Evolutionary conservation across 2,888 invertebrate species (phyloP).

Genomic region (Carterocephalus palaemon): DNA sequence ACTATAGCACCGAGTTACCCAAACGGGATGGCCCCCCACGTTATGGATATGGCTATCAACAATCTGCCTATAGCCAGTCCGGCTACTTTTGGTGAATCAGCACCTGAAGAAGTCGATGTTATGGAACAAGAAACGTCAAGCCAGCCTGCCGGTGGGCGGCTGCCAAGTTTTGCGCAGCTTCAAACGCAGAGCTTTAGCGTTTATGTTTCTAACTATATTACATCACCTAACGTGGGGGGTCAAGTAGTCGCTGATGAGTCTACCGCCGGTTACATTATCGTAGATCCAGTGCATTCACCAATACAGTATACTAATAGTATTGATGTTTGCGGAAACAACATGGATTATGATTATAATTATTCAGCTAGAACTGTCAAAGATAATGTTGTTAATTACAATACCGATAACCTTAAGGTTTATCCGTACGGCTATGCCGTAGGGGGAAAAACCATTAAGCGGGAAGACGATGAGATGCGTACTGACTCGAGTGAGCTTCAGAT

Average conservation of each 20-base stretch:
- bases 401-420: constrained; percentile 57
- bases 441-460: constrained; percentile 67
- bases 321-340: constrained; percentile 52
- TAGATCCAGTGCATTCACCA: constrained; percentile 62
- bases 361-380: constrained; percentile 59
- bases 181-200: constrained; percentile 79
- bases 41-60: constrained; percentile 87
- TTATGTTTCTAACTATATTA: constrained; percentile 78
- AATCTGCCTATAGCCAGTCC: constrained; percentile 83
- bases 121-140: constrained; percentile 70
- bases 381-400: constrained; percentile 54
- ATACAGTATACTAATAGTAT: constrained; percentile 55
- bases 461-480: constrained; percentile 49
- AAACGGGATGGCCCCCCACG: constrained; percentile 92
- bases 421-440: constrained; percentile 62
- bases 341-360: constrained; percentile 67
- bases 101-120: constrained; percentile 69
- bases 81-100: constrained; percentile 90
- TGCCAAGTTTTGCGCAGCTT: constrained; percentile 84
- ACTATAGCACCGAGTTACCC: constrained; percentile 85
- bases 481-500: constrained; percentile 62
- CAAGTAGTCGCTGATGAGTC: constrained; percentile 78
- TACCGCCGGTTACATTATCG: constrained; percentile 70
- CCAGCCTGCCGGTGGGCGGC: constrained; percentile 66
- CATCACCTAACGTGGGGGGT: constrained; percentile 88